Conservation (phyloP, 2,797 vertebrate genomes). For the Loris lydekkerianus region DNA sequence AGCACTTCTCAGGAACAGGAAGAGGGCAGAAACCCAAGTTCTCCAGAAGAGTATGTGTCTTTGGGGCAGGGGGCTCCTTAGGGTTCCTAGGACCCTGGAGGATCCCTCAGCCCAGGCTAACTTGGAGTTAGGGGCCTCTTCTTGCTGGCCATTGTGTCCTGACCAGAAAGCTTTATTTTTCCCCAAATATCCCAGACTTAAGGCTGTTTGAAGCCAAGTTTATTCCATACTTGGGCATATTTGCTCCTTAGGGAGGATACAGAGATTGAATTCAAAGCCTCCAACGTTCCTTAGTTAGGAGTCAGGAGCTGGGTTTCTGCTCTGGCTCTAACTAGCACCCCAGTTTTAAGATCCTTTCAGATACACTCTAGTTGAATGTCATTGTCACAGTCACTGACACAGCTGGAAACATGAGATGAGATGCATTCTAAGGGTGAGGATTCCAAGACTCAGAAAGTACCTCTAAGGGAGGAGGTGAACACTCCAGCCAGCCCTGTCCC, state of each 20-base stretch:
- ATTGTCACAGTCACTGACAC: not conserved
- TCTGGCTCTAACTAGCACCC: not conserved
- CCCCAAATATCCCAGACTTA: not conserved
- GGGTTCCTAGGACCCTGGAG: not conserved
- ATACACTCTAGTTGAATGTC: not conserved
- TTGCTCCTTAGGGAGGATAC: not conserved
- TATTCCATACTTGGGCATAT: conserved; percentile 9
- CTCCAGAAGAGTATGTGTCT: not conserved
- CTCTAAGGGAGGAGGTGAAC: not conserved
- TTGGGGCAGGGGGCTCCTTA: not conserved
- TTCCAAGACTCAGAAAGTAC: not conserved
- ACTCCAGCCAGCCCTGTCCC: not conserved
- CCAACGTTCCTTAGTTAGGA: not conserved
- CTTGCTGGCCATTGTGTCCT: not conserved
- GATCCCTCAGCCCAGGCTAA: not conserved
- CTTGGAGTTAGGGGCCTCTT: not conserved
- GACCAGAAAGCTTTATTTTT: conserved; percentile 37
- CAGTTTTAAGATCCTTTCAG: conserved; percentile 33
- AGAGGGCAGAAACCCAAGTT: not conserved
- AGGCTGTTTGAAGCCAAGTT: not conserved
- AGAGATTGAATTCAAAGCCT: not conserved
- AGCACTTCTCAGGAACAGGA: conserved; percentile 39
- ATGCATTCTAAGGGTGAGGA: not conserved
- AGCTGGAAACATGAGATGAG: not conserved
- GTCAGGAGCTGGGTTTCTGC: not conserved